phyloP scores from a whole-genome alignment of 64 coral and sea anemone genomes.

The Montipora sp. region DNA sequence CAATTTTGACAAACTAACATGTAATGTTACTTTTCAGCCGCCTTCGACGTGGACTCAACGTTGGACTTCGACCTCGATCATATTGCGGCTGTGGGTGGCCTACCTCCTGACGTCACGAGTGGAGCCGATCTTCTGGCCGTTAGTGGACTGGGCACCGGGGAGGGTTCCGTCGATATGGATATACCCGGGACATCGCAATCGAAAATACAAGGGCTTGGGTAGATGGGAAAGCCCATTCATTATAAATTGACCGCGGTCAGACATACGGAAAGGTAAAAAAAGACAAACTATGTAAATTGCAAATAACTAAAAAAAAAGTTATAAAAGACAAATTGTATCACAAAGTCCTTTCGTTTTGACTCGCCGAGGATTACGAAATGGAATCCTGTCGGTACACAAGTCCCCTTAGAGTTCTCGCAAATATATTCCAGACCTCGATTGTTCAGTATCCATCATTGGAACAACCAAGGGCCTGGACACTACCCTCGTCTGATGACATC shows the following conservation, averaged over 20 bases:
- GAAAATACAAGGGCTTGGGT: background rate
- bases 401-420: too few species aligned
- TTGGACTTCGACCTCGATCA: conserved; percentile 74
- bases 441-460: too few species aligned
- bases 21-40: background rate
- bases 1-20: background rate
- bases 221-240: background rate
- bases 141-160: conserved; percentile 33
- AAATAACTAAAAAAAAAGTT: too few species aligned
- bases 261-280: too few species aligned
- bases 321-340: too few species aligned
- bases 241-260: background rate
- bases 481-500: too few species aligned
- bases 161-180: conserved; percentile 15
- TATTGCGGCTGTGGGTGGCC: conserved; percentile 7
- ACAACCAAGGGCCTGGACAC: too few species aligned
- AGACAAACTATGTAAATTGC: too few species aligned
- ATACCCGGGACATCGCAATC: conserved; percentile 30
- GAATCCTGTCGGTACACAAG: too few species aligned
- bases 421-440: too few species aligned
- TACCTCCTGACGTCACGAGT: conserved; percentile 17
- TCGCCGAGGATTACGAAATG: too few species aligned
- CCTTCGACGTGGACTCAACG: conserved; percentile 70
- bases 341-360: too few species aligned
- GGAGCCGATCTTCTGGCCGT: conserved; percentile 17